Conservation (phyloP, 2,888 invertebrate genomes). For the Plusia festucae region DNA sequence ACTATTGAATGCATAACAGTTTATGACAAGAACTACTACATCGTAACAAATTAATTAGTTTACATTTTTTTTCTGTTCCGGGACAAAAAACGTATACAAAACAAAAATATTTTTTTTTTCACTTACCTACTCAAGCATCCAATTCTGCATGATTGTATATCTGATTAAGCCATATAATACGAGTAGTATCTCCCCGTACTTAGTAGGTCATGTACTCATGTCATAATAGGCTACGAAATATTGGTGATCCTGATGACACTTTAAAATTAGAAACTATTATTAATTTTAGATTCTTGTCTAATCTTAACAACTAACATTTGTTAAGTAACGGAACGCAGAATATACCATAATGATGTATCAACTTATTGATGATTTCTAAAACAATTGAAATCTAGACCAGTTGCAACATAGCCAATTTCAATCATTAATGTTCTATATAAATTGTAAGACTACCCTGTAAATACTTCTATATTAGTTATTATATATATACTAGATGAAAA, state of each 20-base stretch:
- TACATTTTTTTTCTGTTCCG: no score
- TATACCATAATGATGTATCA: not conserved
- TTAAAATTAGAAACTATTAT: not conserved
- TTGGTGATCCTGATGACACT: constrained; percentile 17
- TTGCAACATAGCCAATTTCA: not conserved
- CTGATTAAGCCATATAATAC: constrained; percentile 38
- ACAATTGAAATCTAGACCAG: not conserved
- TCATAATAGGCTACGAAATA: constrained; percentile 16
- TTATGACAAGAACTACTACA: constrained; percentile 36
- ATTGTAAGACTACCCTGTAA: not conserved
- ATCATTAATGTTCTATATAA: not conserved
- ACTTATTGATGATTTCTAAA: not conserved
- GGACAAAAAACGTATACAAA: not conserved
- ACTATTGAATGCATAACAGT: constrained; percentile 50
- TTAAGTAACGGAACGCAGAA: not conserved
- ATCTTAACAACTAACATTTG: no score
- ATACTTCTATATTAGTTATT: no score
- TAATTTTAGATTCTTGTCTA: not conserved
- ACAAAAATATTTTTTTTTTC: not conserved
- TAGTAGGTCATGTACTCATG: constrained; percentile 30
- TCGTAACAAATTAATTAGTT: constrained; percentile 34
- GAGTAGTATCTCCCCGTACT: constrained; percentile 14
- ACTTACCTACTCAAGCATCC: constrained; percentile 43
- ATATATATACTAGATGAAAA: no score
- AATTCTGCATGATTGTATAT: constrained; percentile 63